Evolutionary conservation across 1,140 invertebrate species (phyloP), one percentile per base, ranked within the genome.

Genomic region (Potamilus streckersoni): DNA sequence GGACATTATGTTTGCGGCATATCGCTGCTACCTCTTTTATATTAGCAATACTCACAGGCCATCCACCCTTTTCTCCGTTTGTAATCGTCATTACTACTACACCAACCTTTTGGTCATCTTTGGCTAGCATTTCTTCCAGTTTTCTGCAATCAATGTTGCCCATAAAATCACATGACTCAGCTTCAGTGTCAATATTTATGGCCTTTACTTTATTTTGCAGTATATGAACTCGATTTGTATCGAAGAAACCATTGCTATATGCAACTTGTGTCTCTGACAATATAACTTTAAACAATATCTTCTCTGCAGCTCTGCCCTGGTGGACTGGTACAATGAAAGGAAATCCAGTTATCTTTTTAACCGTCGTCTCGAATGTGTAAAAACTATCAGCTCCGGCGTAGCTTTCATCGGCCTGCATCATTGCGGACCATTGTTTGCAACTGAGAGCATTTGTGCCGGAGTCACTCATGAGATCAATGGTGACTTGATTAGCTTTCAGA

Each of bases 401-500:
- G 23, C 27, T 73, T 65, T 79, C 78, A 60, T 79, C 78, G 6
- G 70, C 78, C 13, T 27, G n/a, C 38, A 76, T 64, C 15, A 79
- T 27, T 23, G 20, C 56, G 12, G 68, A 67, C 60, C 64, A 71
- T n/a, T 79, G 78, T 11, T 72, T 19, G 12, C 13, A 23, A 17
- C 68, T 71, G 68, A 79, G 71, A n/a, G 78, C 78, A 38, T 74
- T 69, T 27, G 78, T 72, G 17, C 78, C 78, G 0, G 78, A 79
- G 60, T 79, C 78, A n/a, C 61, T 79, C 16, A 76, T 55, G 12
- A 79, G 56, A 73, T 79, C 78, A 5, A 79, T 69, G 59, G 38
- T 58, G 4, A 74, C 60, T 23, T 78, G 64, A 57, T 69, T 49
- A 17, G 64, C 14, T 8, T 60, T 23, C 5, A 78, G 56, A 58